Percentiles rank a stretch among this genome's conserved stretches.
phyloP scores from a whole-genome alignment of 2,113 vertebrate species.

The Salvelinus sp. region DNA sequence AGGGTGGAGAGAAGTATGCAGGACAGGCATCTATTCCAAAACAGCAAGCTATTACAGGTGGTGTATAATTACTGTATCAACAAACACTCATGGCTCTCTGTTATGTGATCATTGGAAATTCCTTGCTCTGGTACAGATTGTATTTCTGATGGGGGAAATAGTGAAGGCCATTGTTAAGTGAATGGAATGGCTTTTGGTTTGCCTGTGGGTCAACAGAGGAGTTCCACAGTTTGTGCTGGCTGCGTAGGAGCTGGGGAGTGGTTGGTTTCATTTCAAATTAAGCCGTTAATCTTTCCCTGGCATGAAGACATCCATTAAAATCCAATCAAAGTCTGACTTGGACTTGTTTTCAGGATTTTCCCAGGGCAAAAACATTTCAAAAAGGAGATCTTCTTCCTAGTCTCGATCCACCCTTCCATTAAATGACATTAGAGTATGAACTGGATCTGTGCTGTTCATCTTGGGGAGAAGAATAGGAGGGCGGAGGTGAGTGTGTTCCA shows the following conservation, averaged over 20 bases:
- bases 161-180: constrained; percentile 55
- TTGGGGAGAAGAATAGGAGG: background rate
- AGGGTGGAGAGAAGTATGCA: constrained; percentile 68
- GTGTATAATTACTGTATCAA: constrained; percentile 66
- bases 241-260: constrained; percentile 46
- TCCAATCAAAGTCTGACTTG: constrained; percentile 59
- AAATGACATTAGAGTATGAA: constrained; percentile 39
- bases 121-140: constrained; percentile 50
- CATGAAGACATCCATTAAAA: constrained; percentile 66
- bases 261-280: constrained; percentile 67
- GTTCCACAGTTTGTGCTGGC: constrained; percentile 41
- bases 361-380: constrained; percentile 42
- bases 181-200: constrained; percentile 37
- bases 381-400: constrained; percentile 52
- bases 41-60: constrained; percentile 71
- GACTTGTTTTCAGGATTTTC: constrained; percentile 57
- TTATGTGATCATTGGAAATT: constrained; percentile 63
- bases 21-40: constrained; percentile 57
- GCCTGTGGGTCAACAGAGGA: constrained; percentile 51
- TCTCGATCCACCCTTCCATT: constrained; percentile 52
- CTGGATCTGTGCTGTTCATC: background rate
- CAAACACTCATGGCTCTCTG: constrained; percentile 61
- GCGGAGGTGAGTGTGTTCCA: background rate
- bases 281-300: constrained; percentile 69
- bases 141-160: constrained; percentile 57